Conservation (phyloP, 2,888 invertebrate species). For the Catocala nupta region DNA sequence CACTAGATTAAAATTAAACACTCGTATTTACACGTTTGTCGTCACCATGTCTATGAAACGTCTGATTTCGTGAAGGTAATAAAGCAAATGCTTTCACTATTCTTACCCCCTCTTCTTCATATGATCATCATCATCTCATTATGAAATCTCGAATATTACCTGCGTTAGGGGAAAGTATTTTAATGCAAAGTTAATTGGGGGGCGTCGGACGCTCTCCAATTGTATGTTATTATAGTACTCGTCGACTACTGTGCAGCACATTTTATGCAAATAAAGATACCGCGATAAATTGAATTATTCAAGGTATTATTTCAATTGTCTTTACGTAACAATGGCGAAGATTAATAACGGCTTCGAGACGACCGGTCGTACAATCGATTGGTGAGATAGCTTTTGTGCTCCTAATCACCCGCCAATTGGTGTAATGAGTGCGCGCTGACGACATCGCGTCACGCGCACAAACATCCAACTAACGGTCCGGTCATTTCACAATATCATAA, state of each 20-base stretch:
- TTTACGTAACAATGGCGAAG: slow-evolving; percentile 39
- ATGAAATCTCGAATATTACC: slow-evolving; percentile 66
- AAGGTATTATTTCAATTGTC: slow-evolving; percentile 38
- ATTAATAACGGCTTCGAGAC: slow-evolving; percentile 37
- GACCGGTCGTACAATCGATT: slow-evolving; percentile 43
- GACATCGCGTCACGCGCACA: slow-evolving; percentile 59
- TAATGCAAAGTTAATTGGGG: slow-evolving; percentile 68
- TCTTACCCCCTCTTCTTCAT: slow-evolving; percentile 50
- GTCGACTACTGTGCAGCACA: slow-evolving; percentile 51
- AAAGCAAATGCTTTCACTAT: slow-evolving; percentile 65
- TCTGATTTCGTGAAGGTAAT: slow-evolving; percentile 55
- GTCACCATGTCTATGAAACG: slow-evolving; percentile 45
- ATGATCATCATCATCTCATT: slow-evolving; percentile 67
- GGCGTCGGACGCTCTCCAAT: slow-evolving; percentile 60
- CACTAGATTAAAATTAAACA: slow-evolving; percentile 12
- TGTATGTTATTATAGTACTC: slow-evolving; percentile 56
- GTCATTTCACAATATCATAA: slow-evolving; percentile 61
- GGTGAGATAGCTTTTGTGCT: slow-evolving; percentile 58
- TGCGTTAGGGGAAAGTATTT: slow-evolving; percentile 70
- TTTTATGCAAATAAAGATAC: slow-evolving; percentile 60
- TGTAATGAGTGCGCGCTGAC: slow-evolving; percentile 59
- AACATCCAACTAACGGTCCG: slow-evolving; percentile 53
- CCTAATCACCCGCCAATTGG: slow-evolving; percentile 66
- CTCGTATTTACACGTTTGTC: slow-evolving; percentile 19
- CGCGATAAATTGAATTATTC: slow-evolving; percentile 57